Evolutionary conservation across 2,797 vertebrate species (phyloP).

Genomic region (Spinus pinus): DNA sequence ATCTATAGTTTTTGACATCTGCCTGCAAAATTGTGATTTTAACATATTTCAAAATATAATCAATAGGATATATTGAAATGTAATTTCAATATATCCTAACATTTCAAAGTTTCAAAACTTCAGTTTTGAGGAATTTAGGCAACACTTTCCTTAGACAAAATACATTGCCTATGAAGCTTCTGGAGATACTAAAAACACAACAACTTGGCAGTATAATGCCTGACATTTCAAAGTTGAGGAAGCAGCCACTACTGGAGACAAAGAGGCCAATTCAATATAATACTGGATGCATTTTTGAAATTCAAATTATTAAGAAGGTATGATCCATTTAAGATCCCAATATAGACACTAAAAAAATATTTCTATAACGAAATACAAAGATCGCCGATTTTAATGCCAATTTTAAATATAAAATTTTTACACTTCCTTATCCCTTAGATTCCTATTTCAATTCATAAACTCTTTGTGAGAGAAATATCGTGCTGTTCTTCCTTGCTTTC

Average conservation of each 20-base stretch:
- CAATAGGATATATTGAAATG: neutral
- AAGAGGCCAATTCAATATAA: neutral
- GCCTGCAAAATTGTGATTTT: neutral
- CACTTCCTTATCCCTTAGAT: neutral
- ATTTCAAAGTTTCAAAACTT: neutral
- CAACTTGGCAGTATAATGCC: neutral
- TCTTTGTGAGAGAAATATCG: neutral
- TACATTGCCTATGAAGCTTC: neutral
- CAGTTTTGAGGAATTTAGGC: neutral
- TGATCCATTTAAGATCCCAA: neutral
- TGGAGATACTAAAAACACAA: neutral
- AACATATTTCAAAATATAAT: neutral
- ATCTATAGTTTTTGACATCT: neutral
- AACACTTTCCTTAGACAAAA: neutral
- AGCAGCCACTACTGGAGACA: neutral
- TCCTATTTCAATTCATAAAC: neutral
- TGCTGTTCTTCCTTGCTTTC: neutral
- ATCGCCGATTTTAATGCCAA: neutral
- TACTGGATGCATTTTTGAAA: rapidly evolving
- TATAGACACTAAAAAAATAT: neutral
- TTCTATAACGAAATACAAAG: neutral
- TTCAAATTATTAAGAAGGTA: neutral
- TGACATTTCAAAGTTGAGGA: neutral
- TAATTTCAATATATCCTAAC: neutral
- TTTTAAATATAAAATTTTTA: neutral